phyloP scores from a whole-genome alignment of 1,140 invertebrate genomes.

The Bombus sylvicola region DNA sequence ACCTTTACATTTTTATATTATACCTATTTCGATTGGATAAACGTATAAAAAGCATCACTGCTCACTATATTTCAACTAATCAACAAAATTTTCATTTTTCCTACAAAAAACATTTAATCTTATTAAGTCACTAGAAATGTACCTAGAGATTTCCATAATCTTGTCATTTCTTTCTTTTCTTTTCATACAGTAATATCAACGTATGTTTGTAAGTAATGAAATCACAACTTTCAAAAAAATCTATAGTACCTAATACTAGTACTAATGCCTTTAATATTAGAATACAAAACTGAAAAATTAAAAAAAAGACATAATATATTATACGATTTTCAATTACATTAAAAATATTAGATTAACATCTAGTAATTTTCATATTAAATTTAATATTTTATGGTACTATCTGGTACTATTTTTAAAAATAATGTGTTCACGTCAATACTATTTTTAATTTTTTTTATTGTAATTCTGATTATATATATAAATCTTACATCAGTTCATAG shows the following conservation, averaged over 20 bases:
- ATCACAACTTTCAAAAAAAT: neutral
- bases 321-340: neutral
- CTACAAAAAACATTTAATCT: neutral
- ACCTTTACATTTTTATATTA: neutral
- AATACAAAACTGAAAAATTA: neutral
- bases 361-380: slow-evolving; percentile 17
- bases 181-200: neutral
- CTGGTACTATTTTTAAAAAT: neutral
- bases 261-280: neutral
- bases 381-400: neutral
- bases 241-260: neutral
- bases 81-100: neutral
- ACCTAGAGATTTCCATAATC: slow-evolving; percentile 23
- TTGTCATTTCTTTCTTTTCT: slow-evolving; percentile 3
- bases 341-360: neutral
- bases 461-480: neutral
- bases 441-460: neutral
- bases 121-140: slow-evolving; percentile 32
- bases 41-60: neutral
- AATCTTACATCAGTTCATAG: neutral
- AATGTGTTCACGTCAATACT: neutral
- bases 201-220: neutral
- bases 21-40: neutral
- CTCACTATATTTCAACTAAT: neutral
- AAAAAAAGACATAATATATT: neutral